Conservation (phyloP, 2,888 invertebrate species). For the Monoplex corrugatus region DNA sequence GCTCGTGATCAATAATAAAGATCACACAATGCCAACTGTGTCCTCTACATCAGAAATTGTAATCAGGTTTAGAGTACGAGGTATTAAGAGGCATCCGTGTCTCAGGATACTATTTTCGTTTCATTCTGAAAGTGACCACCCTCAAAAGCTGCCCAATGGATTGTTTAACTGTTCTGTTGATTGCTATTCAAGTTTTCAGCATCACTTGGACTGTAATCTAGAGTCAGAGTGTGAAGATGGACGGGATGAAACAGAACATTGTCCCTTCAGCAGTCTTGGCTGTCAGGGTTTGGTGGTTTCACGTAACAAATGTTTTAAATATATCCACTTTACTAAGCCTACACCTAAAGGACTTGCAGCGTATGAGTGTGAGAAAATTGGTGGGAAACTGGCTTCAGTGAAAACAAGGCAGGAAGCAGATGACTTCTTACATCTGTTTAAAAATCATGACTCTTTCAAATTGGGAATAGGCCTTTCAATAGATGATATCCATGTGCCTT, state of each 20-base stretch:
- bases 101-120: background rate
- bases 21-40: no score
- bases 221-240: conserved; percentile 1
- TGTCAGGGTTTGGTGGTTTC: conserved; percentile 8
- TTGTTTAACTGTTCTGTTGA: background rate
- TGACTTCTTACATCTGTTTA: background rate
- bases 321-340: background rate
- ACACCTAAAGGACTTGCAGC: background rate
- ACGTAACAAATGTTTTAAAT: background rate
- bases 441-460: background rate
- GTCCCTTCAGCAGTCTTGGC: conserved; percentile 16
- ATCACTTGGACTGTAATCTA: background rate
- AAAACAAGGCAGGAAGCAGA: background rate
- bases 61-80: no score
- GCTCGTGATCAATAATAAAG: background rate
- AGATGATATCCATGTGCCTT: background rate
- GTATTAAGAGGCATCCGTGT: no score
- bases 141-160: background rate
- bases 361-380: background rate
- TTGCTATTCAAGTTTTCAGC: background rate
- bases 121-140: background rate
- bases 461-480: background rate
- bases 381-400: background rate
- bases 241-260: conserved; percentile 18
- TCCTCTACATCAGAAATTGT: background rate